These are phyloP conservation scores for Dolichallabes microphthalmus DNA, from an alignment of 2,113 vertebrate species.

Conservation along the genomic window DNA sequence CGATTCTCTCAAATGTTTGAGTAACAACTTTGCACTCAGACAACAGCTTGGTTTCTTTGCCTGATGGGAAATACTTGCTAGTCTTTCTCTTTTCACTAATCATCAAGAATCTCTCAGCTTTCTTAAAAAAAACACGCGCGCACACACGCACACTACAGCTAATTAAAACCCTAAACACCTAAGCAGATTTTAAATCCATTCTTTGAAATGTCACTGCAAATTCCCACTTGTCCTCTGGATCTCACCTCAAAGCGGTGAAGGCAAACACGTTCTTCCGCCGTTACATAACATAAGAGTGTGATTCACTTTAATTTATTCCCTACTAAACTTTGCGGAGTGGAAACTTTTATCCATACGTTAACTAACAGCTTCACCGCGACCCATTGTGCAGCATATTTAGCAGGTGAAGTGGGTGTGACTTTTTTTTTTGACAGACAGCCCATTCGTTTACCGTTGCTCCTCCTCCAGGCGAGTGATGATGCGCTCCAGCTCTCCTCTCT, in stretches of 20 bases:
- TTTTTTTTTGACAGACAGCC: conserved; percentile 9
- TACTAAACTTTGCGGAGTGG: background rate
- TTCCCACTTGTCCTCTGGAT: background rate
- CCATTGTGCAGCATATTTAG: background rate
- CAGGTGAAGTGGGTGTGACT: background rate
- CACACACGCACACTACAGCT: background rate
- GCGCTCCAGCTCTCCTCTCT: conserved; percentile 86
- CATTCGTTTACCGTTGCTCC: conserved; percentile 82
- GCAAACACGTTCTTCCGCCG: background rate
- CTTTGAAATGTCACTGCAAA: background rate
- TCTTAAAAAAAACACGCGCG: background rate
- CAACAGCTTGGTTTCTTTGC: background rate
- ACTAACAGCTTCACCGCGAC: background rate
- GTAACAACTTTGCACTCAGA: background rate
- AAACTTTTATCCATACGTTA: background rate
- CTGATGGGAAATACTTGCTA: background rate
- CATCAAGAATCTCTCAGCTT: background rate
- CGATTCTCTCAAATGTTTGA: background rate
- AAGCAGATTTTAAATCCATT: background rate
- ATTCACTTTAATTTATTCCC: background rate
- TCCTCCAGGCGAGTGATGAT: conserved; percentile 92
- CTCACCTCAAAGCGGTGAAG: background rate
- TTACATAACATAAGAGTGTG: background rate
- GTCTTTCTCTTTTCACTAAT: background rate
- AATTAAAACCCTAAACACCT: conserved; percentile 19